Conservation (phyloP, 2,797 vertebrate species). For the Hirundo rustica region DNA sequence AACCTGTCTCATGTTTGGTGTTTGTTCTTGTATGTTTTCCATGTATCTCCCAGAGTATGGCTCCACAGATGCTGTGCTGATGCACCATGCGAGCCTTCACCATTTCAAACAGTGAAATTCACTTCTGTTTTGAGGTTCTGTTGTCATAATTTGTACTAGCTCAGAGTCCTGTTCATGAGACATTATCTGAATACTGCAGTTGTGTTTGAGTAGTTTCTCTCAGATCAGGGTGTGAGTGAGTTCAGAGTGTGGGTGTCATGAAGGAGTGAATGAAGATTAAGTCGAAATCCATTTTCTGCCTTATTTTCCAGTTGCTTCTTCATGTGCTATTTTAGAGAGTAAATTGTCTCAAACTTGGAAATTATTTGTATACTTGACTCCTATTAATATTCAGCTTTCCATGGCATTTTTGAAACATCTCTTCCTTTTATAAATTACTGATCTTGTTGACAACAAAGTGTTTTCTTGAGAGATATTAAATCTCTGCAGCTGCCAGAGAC, state of each 20-base stretch:
- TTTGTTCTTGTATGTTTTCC: background rate
- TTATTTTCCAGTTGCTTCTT: background rate
- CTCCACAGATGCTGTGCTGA: background rate
- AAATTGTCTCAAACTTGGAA: background rate
- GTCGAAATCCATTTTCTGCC: background rate
- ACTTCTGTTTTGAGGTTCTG: background rate
- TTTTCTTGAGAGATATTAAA: background rate
- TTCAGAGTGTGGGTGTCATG: background rate
- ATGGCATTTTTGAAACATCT: background rate
- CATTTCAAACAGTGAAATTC: background rate
- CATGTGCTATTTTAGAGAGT: background rate
- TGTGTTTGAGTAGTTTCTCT: background rate
- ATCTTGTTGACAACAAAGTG: background rate
- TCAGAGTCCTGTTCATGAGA: background rate
- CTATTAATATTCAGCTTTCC: background rate
- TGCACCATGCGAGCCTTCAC: background rate
- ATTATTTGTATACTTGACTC: background rate
- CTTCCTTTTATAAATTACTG: background rate
- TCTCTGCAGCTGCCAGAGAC: background rate
- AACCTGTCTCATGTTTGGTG: background rate
- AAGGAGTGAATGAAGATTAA: background rate
- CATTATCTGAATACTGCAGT: background rate
- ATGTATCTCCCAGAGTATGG: accelerated
- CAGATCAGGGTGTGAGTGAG: background rate
- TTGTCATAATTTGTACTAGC: background rate